phyloP scores from a whole-genome alignment of 2,113 vertebrate genomes.

The Cottus gobio region DNA sequence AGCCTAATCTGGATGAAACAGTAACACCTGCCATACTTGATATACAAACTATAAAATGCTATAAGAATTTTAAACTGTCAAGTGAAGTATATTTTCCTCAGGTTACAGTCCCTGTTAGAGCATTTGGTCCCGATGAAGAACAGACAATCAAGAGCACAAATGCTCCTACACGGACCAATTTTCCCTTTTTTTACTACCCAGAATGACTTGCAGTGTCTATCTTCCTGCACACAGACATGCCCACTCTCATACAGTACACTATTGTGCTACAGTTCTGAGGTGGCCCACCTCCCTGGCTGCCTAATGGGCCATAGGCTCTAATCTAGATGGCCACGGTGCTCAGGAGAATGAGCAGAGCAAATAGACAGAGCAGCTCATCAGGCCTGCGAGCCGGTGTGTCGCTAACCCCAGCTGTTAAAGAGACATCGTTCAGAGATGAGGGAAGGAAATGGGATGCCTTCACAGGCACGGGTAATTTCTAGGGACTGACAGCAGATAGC shows the following conservation, averaged over 20 bases:
- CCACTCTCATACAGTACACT: conserved; percentile 46
- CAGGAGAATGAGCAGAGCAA: conserved; percentile 77
- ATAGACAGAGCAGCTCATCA: conserved; percentile 77
- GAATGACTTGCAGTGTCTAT: conserved; percentile 52
- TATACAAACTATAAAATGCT: background rate
- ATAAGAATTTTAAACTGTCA: background rate
- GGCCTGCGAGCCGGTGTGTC: conserved; percentile 57
- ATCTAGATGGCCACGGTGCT: conserved; percentile 75
- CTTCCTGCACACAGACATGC: conserved; percentile 37
- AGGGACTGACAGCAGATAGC: conserved; percentile 52
- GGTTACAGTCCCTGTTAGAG: conserved; percentile 18
- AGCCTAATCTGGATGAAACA: background rate
- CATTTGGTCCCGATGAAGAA: conserved; percentile 27
- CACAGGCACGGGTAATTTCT: conserved; percentile 49
- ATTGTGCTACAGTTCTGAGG: conserved; percentile 50
- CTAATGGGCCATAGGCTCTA: conserved; percentile 85
- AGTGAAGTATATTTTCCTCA: background rate
- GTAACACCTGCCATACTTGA: background rate
- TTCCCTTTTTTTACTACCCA: background rate
- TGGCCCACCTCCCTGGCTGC: conserved; percentile 79
- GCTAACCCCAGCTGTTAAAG: conserved; percentile 76
- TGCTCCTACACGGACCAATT: background rate
- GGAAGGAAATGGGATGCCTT: conserved; percentile 49
- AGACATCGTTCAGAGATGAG: conserved; percentile 69
- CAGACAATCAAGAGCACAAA: conserved; percentile 14